Evolutionary conservation across 2,797 vertebrate genomes (phyloP).

Genomic region (Oryzias dopingdopingensis): DNA sequence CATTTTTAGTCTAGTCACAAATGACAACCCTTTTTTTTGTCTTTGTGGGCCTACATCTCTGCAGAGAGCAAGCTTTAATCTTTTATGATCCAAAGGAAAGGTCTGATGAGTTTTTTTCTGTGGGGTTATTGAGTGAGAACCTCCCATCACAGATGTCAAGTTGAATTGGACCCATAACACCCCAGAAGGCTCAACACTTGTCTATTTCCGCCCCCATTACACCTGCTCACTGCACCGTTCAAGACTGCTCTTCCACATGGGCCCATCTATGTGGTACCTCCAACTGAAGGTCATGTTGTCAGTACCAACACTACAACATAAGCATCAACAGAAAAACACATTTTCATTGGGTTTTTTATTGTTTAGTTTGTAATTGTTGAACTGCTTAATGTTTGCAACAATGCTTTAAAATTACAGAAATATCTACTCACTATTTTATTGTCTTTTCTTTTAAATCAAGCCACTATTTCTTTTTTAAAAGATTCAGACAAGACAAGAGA

Average conservation of each 20-base stretch:
- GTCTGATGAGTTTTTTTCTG: constrained; percentile 30
- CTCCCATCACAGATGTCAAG: constrained; percentile 54
- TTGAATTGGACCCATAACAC: constrained; percentile 44
- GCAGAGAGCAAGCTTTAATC: constrained; percentile 13
- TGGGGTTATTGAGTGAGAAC: constrained; percentile 34
- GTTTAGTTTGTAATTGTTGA: no score
- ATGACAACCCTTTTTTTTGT: constrained; percentile 8
- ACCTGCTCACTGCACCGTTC: constrained; percentile 34
- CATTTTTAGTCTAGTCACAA: neutral
- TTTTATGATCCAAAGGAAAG: constrained; percentile 11
- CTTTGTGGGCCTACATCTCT: constrained; percentile 8
- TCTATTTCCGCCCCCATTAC: constrained; percentile 16
- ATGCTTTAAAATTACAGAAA: no score
- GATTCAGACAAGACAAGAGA: no score
- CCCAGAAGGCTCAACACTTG: constrained; percentile 34
- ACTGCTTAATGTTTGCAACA: no score
- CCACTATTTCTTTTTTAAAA: no score
- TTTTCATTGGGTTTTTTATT: no score
- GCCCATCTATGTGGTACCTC: constrained; percentile 7
- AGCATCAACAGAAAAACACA: no score
- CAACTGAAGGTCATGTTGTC: neutral
- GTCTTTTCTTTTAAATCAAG: no score
- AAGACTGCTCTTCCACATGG: neutral
- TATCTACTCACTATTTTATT: no score
- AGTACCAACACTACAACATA: no score